These are phyloP conservation scores for Myotis brandtii DNA, from an alignment of 2,113 vertebrate species.

Conservation along the genomic window DNA sequence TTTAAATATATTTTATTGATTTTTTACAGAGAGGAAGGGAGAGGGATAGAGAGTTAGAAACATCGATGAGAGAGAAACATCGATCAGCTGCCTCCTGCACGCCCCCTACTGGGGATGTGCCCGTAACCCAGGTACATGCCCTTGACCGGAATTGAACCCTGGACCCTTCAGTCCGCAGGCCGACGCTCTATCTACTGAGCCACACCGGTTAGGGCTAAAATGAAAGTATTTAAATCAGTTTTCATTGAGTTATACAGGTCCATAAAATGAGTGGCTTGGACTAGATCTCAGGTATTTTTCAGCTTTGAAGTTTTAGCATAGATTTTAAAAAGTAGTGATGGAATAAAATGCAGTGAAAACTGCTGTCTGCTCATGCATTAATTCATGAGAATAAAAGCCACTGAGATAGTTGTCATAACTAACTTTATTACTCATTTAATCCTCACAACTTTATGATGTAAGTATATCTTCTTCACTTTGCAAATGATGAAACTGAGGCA, in stretches of 20 bases:
- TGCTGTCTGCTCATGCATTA: neutral
- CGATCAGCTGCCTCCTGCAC: no score
- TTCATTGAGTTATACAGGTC: neutral
- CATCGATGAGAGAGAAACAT: no score
- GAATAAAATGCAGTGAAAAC: constrained; percentile 6
- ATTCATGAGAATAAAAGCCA: constrained; percentile 39
- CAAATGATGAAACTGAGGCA: neutral
- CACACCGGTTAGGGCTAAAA: no score
- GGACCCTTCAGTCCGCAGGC: no score
- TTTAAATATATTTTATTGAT: no score
- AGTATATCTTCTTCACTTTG: neutral
- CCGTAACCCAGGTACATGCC: no score
- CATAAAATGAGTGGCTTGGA: constrained; percentile 26
- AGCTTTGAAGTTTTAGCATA: constrained; percentile 10
- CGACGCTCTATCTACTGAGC: no score
- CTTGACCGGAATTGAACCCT: no score
- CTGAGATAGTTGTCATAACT: neutral
- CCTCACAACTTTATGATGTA: neutral
- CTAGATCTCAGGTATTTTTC: constrained; percentile 15
- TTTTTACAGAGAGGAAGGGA: no score
- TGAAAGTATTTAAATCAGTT: constrained; percentile 27
- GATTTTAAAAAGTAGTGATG: constrained; percentile 1
- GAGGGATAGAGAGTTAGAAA: no score
- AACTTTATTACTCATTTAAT: constrained; percentile 17
- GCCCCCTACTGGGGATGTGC: no score